Conservation (phyloP, 2,888 invertebrate species). For the Himalopsyche japonica region DNA sequence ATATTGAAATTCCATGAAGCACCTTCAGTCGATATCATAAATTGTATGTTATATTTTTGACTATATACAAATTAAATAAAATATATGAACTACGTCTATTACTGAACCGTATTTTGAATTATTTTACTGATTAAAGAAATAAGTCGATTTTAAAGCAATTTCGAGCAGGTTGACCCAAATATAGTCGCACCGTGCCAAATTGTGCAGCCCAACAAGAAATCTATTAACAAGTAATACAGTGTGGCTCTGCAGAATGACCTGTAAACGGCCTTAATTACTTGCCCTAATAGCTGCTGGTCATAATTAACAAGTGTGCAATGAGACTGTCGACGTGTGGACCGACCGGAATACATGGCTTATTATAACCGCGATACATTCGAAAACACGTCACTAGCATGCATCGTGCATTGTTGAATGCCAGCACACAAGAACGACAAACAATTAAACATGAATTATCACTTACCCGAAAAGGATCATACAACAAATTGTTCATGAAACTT, state of each 20-base stretch:
- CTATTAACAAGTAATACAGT: conserved; percentile 18
- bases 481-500: too few relatives aligned
- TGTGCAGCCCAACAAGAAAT: neutral
- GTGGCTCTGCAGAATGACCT: conserved; percentile 20
- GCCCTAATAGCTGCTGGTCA: conserved; percentile 17
- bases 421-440: too few relatives aligned
- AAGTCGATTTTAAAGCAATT: too few relatives aligned
- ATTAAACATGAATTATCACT: too few relatives aligned
- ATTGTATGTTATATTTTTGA: too few relatives aligned
- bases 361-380: neutral
- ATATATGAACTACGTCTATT: too few relatives aligned
- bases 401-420: neutral
- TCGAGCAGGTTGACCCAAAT: neutral
- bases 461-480: too few relatives aligned
- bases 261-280: conserved; percentile 32
- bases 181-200: neutral
- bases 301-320: conserved; percentile 27
- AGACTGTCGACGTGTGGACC: neutral
- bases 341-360: neutral
- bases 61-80: too few relatives aligned
- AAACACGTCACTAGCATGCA: neutral
- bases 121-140: too few relatives aligned
- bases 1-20: too few relatives aligned
- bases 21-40: too few relatives aligned
- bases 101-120: too few relatives aligned